phyloP scores from a whole-genome alignment of 2,113 vertebrate species.

The Sinocyclocheilus maitianheensis region DNA sequence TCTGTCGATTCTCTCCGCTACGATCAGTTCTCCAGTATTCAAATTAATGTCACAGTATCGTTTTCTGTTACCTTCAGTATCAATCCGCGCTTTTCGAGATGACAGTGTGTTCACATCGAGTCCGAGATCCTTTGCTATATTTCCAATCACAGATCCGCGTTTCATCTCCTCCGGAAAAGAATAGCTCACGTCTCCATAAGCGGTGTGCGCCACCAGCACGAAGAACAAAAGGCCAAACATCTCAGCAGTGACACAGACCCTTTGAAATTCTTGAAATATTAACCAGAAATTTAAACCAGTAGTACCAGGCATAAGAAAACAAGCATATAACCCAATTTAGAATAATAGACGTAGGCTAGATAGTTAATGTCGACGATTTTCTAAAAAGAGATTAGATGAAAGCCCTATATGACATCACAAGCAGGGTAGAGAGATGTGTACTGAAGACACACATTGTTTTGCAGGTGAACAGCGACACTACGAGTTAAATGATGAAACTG shows the following conservation, averaged over 20 bases:
- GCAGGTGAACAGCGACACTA: constrained; percentile 54
- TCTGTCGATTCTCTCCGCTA: constrained; percentile 70
- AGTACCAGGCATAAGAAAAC: neutral
- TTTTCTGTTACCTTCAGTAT: neutral
- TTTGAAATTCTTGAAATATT: constrained; percentile 33
- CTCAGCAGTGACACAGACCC: constrained; percentile 18
- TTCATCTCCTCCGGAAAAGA: neutral
- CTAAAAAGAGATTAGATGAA: neutral
- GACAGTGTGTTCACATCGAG: neutral
- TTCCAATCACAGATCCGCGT: neutral
- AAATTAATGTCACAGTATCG: neutral
- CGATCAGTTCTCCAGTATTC: constrained; percentile 67
- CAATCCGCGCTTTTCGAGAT: neutral
- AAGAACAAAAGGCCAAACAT: constrained; percentile 19
- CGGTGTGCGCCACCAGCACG: too few species aligned
- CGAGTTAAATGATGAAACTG: constrained; percentile 28
- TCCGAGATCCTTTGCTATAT: neutral
- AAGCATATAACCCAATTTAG: too few species aligned
- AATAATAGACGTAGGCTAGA: too few species aligned
- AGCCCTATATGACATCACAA: neutral
- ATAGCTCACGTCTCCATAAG: too few species aligned
- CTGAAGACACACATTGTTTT: neutral
- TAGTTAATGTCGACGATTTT: neutral
- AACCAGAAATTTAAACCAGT: neutral
- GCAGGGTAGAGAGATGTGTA: neutral